These are phyloP conservation scores for Blennius ocellaris DNA, from an alignment of 2,113 vertebrate species.

Conservation along the genomic window DNA sequence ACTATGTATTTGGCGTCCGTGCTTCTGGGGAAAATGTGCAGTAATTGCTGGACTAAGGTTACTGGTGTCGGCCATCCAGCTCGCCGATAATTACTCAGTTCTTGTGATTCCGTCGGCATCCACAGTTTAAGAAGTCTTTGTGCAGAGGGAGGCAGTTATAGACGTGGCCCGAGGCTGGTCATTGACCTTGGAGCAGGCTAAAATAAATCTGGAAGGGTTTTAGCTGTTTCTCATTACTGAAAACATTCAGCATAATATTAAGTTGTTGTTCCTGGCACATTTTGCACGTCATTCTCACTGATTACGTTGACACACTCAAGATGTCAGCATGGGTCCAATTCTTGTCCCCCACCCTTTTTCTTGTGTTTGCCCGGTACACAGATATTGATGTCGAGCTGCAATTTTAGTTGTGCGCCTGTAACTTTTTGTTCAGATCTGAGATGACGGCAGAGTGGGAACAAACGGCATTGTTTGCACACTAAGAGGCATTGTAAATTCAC, in stretches of 20 bases:
- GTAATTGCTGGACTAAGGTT: constrained; percentile 15
- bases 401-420: constrained; percentile 9
- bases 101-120: not conserved
- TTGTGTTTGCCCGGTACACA: constrained; percentile 22
- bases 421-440: constrained; percentile 21
- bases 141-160: not conserved
- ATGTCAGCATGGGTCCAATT: constrained; percentile 11
- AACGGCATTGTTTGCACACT: constrained; percentile 12
- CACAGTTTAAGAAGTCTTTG: not conserved
- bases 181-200: constrained; percentile 10
- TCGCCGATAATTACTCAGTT: constrained; percentile 33
- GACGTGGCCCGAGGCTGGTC: constrained; percentile 6
- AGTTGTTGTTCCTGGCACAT: constrained; percentile 22
- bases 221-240: constrained; percentile 2
- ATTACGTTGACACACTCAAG: constrained; percentile 39
- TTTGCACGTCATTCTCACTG: constrained; percentile 27
- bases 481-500: constrained; percentile 10
- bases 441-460: not conserved
- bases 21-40: too few species aligned
- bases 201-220: constrained; percentile 13
- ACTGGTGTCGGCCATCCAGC: constrained; percentile 16
- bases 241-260: constrained; percentile 13
- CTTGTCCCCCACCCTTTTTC: not conserved
- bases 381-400: constrained; percentile 19
- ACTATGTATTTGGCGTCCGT: not conserved